A percentile compares a stretch with the other conserved stretches of the same genome.
These are phyloP conservation scores for Drymonia ruficornis DNA, from an alignment of 2,888 invertebrate genomes.

Conservation along the genomic window DNA sequence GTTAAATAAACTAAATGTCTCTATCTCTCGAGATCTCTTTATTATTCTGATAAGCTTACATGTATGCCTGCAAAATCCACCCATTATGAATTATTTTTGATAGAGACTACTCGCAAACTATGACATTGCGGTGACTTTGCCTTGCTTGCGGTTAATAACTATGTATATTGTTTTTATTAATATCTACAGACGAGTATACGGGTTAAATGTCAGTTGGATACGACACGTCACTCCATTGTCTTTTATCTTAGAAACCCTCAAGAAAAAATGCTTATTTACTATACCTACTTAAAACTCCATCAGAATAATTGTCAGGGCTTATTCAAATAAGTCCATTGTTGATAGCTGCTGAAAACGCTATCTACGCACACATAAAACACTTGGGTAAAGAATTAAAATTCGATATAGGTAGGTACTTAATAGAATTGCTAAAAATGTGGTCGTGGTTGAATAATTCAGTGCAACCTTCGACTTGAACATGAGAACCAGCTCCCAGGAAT, in stretches of 20 bases:
- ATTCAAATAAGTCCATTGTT: conserved; percentile 1
- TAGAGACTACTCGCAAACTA: conserved; percentile 17
- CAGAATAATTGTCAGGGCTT: background rate
- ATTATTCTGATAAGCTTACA: conserved; percentile 25
- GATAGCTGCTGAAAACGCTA: conserved; percentile 2
- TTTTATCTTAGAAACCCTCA: conserved; percentile 10
- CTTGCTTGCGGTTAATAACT: conserved; percentile 34
- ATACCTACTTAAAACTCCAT: background rate
- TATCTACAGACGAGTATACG: conserved; percentile 38
- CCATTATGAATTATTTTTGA: conserved; percentile 6
- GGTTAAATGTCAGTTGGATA: conserved; percentile 55
- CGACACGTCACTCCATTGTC: conserved; percentile 40
- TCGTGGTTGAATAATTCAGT: conserved; percentile 14
- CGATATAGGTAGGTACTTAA: conserved; percentile 7
- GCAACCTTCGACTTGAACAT: conserved; percentile 9
- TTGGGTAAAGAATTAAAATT: conserved; percentile 10
- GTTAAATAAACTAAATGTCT: no score
- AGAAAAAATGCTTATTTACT: conserved; percentile 3
- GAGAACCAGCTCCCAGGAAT: conserved; percentile 13
- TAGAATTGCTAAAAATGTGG: conserved; percentile 16
- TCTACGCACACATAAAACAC: conserved; percentile 6
- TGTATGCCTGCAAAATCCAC: background rate
- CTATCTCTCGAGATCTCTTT: conserved; percentile 30
- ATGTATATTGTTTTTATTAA: conserved; percentile 45
- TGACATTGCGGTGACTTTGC: conserved; percentile 41